Evolutionary conservation across 37 sponge, comb jelly and placozoan species (phyloP).

Genomic region (Cliona cf. orientalis): DNA sequence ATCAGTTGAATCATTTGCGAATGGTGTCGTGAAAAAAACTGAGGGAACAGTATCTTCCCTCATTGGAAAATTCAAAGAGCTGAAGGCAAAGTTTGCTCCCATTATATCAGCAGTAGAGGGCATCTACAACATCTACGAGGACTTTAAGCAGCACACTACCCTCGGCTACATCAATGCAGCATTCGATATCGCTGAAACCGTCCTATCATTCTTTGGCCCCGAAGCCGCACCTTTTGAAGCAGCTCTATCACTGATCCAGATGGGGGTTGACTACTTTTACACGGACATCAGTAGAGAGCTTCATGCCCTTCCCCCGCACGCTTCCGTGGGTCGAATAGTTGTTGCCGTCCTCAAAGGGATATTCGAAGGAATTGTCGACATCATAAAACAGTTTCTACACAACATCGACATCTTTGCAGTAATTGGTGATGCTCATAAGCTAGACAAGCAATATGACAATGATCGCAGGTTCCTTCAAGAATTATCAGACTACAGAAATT

Average conservation of each 20-base stretch:
- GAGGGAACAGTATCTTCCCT: background rate
- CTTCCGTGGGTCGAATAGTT: background rate
- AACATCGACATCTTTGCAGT: background rate
- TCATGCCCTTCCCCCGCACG: background rate
- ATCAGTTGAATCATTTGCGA: background rate
- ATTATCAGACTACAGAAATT: background rate
- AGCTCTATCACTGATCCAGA: background rate
- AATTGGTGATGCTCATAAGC: background rate
- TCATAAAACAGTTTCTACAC: background rate
- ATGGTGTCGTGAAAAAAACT: background rate
- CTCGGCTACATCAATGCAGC: slow-evolving; percentile 2
- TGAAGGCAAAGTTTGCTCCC: background rate
- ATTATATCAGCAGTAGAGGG: background rate
- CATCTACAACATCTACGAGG: slow-evolving; percentile 1
- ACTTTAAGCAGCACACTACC: background rate
- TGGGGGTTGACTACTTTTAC: background rate
- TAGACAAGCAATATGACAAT: background rate
- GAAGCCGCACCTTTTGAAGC: background rate
- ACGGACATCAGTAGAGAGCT: background rate
- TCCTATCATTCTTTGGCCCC: background rate
- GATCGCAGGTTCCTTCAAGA: background rate
- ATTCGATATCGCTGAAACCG: background rate
- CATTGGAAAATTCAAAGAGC: slow-evolving; percentile 11
- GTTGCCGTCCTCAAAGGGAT: background rate
- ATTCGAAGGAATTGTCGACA: background rate